These are phyloP conservation scores for Napeogenes inachia DNA, from an alignment of 2,888 invertebrate genomes.

Conservation along the genomic window DNA sequence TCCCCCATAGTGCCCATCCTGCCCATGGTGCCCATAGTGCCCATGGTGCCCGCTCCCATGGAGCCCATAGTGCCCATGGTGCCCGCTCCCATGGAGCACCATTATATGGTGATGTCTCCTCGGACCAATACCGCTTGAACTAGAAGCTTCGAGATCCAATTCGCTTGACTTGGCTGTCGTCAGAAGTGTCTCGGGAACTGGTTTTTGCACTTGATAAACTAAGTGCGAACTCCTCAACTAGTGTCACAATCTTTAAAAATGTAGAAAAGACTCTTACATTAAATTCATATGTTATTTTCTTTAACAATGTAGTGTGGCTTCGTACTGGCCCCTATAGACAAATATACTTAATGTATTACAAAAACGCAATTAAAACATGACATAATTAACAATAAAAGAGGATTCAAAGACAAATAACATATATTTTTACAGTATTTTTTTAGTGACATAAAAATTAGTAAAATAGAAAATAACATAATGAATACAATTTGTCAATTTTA, in stretches of 20 bases:
- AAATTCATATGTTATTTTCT: no score
- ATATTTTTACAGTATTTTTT: no score
- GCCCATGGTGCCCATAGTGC: slow-evolving; percentile 63
- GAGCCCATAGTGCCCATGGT: slow-evolving; percentile 47
- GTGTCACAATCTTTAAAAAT: no score
- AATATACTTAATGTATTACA: no score
- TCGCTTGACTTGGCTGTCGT: slow-evolving; percentile 22
- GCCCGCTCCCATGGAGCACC: slow-evolving; percentile 34
- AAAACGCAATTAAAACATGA: no score
- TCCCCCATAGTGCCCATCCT: slow-evolving; percentile 56
- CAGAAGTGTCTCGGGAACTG: slow-evolving; percentile 8
- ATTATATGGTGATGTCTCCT: slow-evolving; percentile 70
- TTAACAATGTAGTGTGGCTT: no score
- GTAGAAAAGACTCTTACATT: no score
- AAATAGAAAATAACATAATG: not conserved
- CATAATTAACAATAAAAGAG: no score
- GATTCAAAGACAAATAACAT: no score
- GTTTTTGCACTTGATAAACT: no score
- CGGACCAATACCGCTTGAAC: slow-evolving; percentile 56
- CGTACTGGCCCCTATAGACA: no score
- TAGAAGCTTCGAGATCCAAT: not conserved
- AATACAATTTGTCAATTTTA: not conserved
- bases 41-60: slow-evolving; percentile 41
- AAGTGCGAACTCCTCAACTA: no score
- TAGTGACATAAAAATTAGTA: not conserved